Percentiles rank a stretch among this genome's conserved stretches.
Conservation (phyloP, 2,797 vertebrate genomes). For the Erpetoichthys calabaricus region DNA sequence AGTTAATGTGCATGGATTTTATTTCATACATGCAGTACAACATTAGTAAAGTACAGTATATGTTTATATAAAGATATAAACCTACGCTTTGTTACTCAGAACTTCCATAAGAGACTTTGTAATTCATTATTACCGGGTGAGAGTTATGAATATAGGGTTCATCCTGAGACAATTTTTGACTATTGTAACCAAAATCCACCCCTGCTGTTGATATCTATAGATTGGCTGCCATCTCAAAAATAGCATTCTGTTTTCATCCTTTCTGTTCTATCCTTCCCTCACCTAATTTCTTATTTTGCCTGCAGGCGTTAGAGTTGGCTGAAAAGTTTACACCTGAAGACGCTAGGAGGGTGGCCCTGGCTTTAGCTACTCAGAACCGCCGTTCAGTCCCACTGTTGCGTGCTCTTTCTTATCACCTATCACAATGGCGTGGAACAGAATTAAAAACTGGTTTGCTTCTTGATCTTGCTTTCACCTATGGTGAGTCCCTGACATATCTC, state of each 20-base stretch:
- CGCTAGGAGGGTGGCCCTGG: conserved; percentile 47
- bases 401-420: conserved; percentile 76
- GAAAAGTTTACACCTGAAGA: conserved; percentile 62
- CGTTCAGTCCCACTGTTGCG: conserved; percentile 69
- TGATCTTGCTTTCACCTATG: conserved; percentile 66
- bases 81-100: no score
- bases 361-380: conserved; percentile 54
- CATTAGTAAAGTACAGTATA: no score
- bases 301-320: conserved; percentile 71
- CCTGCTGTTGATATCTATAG: not conserved
- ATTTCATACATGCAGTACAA: no score
- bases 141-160: no score
- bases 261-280: no score
- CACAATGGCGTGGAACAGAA: conserved; percentile 57
- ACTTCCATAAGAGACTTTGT: no score
- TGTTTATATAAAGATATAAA: no score
- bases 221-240: no score
- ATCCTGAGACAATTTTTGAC: no score
- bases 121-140: no score
- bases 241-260: no score
- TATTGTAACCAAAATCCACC: not conserved
- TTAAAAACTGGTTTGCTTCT: conserved; percentile 50
- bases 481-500: conserved; percentile 35
- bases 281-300: not conserved
- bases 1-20: no score